Base-by-base conservation (phyloP, 2,113 vertebrate species). In the Pandion haliaetus region DNA sequence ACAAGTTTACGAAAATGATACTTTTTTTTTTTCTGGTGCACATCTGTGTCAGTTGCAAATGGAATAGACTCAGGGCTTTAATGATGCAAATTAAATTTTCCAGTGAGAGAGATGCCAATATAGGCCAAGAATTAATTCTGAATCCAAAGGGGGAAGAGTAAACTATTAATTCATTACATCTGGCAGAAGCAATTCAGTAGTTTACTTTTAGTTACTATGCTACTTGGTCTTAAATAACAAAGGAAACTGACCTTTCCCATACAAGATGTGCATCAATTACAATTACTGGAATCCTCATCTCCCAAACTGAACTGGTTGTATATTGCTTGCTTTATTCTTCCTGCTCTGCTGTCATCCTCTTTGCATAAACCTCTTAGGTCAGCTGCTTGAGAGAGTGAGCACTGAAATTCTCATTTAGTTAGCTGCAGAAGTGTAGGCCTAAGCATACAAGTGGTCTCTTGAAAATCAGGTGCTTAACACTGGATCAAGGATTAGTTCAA, bases 11-110 rank as follows among this genome's bases (percentile, higher is more conserved):
- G 15, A 25, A 81, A 94, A 49, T 76, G 42, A 80, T 25, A 40
- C 34, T n/a, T n/a, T n/a, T n/a, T n/a, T n/a, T n/a, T n/a, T n/a
- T 74, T 14, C 66, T 71, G 11, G 18, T 77, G 85, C 32, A n/a
- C 74, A 73, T 88, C 67, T 92, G 23, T 95, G 84, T 86, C 77
- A 34, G 42, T 93, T 95, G 52, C 44, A 90, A 65, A 86, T 84
- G 67, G 77, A 93, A 78, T 83, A 92, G 63, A 71, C 76, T 86
- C n/a, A 25, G 58, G 57, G 77, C 57, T 95, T 94, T 95, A 93
- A 95, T 86, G 69, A 96, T 85, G 61, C 61, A 93, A 96, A 95
- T 96, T 66, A 91, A 77, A 82, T 90, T 93, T 96, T 86, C n/a
- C 23, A 74, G 71, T 50, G 67, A 96, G 77, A 90, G 62, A 93